These are phyloP conservation scores for Phoxinus dragarum DNA, from an alignment of 2,797 vertebrate genomes.

Conservation along the genomic window DNA sequence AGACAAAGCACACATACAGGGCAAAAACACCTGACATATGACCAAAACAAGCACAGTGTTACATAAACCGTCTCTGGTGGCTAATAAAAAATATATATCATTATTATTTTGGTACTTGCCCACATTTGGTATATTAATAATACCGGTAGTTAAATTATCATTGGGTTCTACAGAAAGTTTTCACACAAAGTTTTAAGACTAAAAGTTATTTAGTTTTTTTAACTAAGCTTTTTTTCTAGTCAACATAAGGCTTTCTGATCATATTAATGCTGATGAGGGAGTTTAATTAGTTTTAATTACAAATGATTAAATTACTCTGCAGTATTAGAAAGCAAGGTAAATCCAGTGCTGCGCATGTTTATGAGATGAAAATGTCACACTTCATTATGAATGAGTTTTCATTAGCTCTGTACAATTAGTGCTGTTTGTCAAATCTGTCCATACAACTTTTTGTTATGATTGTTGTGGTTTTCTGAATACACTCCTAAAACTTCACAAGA, in stretches of 20 bases:
- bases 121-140: not conserved
- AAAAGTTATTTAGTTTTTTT: conserved; percentile 10
- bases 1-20: conserved; percentile 42
- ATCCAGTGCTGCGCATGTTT: conserved; percentile 21
- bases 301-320: conserved; percentile 15
- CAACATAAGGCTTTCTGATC: conserved; percentile 14
- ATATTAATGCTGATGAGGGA: conserved; percentile 19
- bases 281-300: conserved; percentile 35
- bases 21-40: conserved; percentile 48
- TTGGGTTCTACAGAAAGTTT: conserved; percentile 5
- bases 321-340: conserved; percentile 30
- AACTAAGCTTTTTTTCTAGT: not conserved
- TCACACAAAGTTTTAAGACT: not conserved
- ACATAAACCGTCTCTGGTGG: conserved; percentile 22
- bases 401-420: conserved; percentile 34
- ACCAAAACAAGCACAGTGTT: conserved; percentile 38
- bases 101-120: not conserved
- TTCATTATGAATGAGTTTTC: conserved; percentile 54
- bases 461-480: not conserved
- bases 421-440: not conserved
- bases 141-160: not conserved
- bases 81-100: not conserved
- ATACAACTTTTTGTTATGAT: not conserved
- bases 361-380: conserved; percentile 66
- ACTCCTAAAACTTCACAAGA: not conserved